phyloP scores from a whole-genome alignment of 2,888 invertebrate species.

The Loripinus fragilis region DNA sequence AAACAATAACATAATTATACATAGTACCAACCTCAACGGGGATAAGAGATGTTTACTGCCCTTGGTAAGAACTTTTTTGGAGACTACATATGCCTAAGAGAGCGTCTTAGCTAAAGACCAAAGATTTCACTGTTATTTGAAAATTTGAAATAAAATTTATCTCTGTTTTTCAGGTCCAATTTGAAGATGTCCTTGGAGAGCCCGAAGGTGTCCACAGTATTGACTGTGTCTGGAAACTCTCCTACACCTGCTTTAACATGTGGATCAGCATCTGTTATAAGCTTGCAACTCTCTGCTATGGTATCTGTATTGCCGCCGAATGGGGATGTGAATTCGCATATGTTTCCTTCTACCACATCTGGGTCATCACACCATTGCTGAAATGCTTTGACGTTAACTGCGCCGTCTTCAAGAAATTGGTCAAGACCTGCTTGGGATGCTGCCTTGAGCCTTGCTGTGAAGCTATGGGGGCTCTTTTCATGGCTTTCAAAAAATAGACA shows the following conservation, averaged over 20 bases:
- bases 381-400: slow-evolving; percentile 87
- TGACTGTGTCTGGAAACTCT: slow-evolving; percentile 90
- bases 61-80: neutral
- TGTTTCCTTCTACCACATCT: slow-evolving; percentile 87
- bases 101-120: neutral
- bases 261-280: slow-evolving; percentile 89
- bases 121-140: neutral
- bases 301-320: slow-evolving; percentile 88
- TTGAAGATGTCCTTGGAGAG: slow-evolving; percentile 74
- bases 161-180: slow-evolving; percentile 70
- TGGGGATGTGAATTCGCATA: slow-evolving; percentile 84
- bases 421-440: slow-evolving; percentile 30
- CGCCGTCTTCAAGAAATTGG: slow-evolving; percentile 62
- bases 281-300: slow-evolving; percentile 87
- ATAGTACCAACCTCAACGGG: too few species aligned
- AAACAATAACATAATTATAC: too few species aligned
- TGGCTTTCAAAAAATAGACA: slow-evolving; percentile 42
- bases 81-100: neutral
- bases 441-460: slow-evolving; percentile 43
- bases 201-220: slow-evolving; percentile 81
- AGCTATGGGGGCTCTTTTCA: slow-evolving; percentile 38
- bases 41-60: neutral
- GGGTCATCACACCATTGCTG: slow-evolving; percentile 89
- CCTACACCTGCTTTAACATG: slow-evolving; percentile 87
- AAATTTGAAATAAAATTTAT: slow-evolving; percentile 4